Percentiles rank a stretch among this genome's conserved stretches.
Evolutionary conservation across 2,888 invertebrate genomes (phyloP).

Genomic region (Phortica okadai): DNA sequence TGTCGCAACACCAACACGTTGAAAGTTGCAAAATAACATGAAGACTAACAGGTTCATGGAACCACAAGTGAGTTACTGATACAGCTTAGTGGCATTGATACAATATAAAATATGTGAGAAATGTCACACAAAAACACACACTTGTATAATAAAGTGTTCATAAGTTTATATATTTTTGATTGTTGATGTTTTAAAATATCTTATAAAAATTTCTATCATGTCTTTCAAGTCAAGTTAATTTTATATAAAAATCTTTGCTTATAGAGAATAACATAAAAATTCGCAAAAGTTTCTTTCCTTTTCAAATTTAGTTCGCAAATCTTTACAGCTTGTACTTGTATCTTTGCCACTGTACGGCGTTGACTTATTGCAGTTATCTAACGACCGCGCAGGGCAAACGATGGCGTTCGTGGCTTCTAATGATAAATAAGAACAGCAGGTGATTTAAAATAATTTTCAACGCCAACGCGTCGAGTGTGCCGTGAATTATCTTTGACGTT

Average conservation of each 20-base stretch:
- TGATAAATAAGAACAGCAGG: conserved; percentile 71
- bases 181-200: no score
- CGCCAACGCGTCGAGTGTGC: conserved; percentile 22
- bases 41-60: conserved; percentile 33
- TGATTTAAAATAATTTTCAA: conserved; percentile 67
- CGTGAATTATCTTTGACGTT: conserved; percentile 56
- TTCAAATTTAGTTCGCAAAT: neutral
- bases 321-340: neutral
- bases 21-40: conserved; percentile 65
- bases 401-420: conserved; percentile 45
- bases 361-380: neutral
- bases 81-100: neutral
- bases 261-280: no score
- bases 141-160: neutral
- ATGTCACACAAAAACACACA: neutral
- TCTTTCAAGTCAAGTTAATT: no score
- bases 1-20: conserved; percentile 44
- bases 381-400: neutral
- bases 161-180: no score
- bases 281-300: neutral
- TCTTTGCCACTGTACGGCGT: conserved; percentile 8
- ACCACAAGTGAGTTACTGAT: neutral
- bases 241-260: no score
- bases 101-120: neutral
- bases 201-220: no score